phyloP scores from a whole-genome alignment of 1,140 invertebrate genomes.

The Drosophila ananassae region DNA sequence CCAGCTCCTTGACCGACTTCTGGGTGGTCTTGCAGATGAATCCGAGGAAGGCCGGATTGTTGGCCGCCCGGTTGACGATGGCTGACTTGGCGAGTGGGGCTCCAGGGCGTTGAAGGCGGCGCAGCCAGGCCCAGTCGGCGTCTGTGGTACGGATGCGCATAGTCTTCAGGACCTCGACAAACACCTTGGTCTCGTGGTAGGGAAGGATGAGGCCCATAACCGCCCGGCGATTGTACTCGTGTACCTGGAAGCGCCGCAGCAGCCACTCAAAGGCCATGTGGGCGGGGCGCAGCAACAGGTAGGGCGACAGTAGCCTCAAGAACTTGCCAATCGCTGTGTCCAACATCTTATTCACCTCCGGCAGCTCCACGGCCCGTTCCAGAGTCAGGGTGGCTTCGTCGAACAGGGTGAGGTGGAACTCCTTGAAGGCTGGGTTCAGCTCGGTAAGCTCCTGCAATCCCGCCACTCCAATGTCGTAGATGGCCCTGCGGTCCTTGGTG shows the following conservation, averaged over 20 bases:
- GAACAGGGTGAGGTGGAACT: slow-evolving; percentile 92
- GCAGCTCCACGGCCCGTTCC: slow-evolving; percentile 91
- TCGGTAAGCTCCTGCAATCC: slow-evolving; percentile 92
- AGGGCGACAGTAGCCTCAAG: slow-evolving; percentile 92
- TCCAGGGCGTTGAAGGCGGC: slow-evolving; percentile 89
- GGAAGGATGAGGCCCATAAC: slow-evolving; percentile 93
- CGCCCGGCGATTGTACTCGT: slow-evolving; percentile 93
- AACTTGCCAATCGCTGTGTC: slow-evolving; percentile 92
- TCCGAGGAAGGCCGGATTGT: slow-evolving; percentile 89
- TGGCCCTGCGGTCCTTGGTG: slow-evolving; percentile 91
- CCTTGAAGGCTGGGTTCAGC: slow-evolving; percentile 88
- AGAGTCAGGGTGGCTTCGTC: slow-evolving; percentile 89
- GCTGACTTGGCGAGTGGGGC: slow-evolving; percentile 88
- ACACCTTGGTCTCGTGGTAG: slow-evolving; percentile 95
- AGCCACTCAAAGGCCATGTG: slow-evolving; percentile 98
- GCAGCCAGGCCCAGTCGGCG: slow-evolving; percentile 92
- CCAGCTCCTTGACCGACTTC: slow-evolving; percentile 88
- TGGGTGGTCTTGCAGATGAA: slow-evolving; percentile 89
- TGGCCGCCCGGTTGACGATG: slow-evolving; percentile 89
- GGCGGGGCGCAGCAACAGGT: slow-evolving; percentile 92
- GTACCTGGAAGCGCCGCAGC: slow-evolving; percentile 93
- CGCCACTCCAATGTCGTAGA: slow-evolving; percentile 93
- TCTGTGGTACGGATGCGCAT: slow-evolving; percentile 87
- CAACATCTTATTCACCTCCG: slow-evolving; percentile 90
- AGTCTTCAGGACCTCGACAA: slow-evolving; percentile 92